Evolutionary conservation across 2,797 vertebrate genomes (phyloP), one percentile per base, ranked within the genome.

Genomic region (Labroides dimidiatus): DNA sequence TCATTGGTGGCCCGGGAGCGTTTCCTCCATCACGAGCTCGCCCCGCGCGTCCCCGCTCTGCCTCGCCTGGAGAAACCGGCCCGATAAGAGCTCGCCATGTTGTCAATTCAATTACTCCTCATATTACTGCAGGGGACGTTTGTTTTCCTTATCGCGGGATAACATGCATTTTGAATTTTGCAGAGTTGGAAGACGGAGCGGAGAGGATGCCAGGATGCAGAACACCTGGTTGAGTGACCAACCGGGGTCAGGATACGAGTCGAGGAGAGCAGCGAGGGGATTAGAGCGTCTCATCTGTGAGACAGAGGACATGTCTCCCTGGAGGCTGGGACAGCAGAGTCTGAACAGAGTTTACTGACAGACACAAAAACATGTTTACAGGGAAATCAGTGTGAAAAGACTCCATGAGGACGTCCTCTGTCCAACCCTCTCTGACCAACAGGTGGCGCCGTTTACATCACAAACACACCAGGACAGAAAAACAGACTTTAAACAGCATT

Each of bases 91-190:
- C 48, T 45, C 0, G 44, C 55, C 43, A 41, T 27, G 72, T 66
- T 82, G 65, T 80, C 80, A 76, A 68, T 80, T 77, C 64, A 85
- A 60, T 80, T 78, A 75, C 60, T 49, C 27, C 17, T 12, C 62
- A 43, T 41, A 43, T 64, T 66, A 63, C 78, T 64, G 58, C 63
- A 43, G 81, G 85, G 47, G 45, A 64, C 39, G 47, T 79, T 74
- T 75, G 75, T 74, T 71, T 67, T 52, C n/a, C 76, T 87, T 78
- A 83, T 85, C 80, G 2, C 45, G 13, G 44, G 37, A 42, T 53
- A 57, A 69, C 75, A 81, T 23, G 58, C 23, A 1, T 21, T 33
- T 44, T 66, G 30, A 62, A 73, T 72, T 62, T 61, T n/a, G 41
- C 44, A 48, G 42, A 51, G 58, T 50, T 30, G 10, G 61, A 60